Conservation (phyloP, 1,140 invertebrate species). For the Amyelois transitella region DNA sequence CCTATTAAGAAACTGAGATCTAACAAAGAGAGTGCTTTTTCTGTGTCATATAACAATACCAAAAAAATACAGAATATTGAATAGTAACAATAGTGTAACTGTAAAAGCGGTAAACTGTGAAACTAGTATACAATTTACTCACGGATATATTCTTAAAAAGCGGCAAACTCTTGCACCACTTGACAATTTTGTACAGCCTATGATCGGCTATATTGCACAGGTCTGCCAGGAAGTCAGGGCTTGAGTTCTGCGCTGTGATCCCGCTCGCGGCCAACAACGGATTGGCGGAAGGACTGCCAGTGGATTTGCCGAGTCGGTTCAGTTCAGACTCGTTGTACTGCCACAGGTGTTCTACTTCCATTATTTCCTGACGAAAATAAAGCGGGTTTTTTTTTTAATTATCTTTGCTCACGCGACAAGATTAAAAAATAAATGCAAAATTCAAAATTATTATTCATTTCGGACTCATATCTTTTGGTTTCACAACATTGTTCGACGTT, state of each 20-base stretch:
- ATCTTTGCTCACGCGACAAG: not conserved
- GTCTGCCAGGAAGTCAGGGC: conserved; percentile 89
- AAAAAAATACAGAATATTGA: too few relatives aligned
- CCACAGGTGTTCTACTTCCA: conserved; percentile 96
- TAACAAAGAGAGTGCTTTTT: too few relatives aligned
- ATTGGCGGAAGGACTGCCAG: conserved; percentile 66
- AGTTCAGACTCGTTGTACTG: conserved; percentile 87
- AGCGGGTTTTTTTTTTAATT: not conserved
- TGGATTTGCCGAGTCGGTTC: conserved; percentile 75
- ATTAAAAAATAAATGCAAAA: too few relatives aligned
- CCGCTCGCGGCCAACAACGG: conserved; percentile 78
- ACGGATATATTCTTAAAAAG: conserved; percentile 97
- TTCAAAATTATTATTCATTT: too few relatives aligned
- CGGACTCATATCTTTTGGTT: too few relatives aligned
- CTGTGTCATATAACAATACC: too few relatives aligned
- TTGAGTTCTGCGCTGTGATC: conserved; percentile 78
- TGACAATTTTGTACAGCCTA: conserved; percentile 96
- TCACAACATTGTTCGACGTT: too few relatives aligned
- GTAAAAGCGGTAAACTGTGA: too few relatives aligned
- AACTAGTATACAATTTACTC: conserved; percentile 44
- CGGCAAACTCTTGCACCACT: conserved; percentile 98
- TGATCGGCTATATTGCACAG: conserved; percentile 96
- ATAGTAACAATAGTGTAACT: too few relatives aligned
- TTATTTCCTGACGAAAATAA: conserved; percentile 83
- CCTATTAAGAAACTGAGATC: too few relatives aligned